Evolutionary conservation across 2,888 invertebrate genomes (phyloP), one percentile per base, ranked within the genome.

Genomic region (Agriotes lineatus): DNA sequence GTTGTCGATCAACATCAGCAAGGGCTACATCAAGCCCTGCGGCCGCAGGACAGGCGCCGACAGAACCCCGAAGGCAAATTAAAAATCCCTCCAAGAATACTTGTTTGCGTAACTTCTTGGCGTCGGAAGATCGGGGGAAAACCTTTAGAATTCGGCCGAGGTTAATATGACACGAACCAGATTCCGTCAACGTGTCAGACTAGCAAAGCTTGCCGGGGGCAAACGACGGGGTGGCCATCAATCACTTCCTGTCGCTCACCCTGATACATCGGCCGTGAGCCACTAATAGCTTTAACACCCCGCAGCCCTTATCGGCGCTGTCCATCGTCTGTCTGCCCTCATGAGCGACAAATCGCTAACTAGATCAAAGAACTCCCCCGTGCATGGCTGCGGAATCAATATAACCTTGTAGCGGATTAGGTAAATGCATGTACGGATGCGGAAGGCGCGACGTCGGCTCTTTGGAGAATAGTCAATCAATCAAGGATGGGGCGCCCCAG

Each of bases 271-370:
- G 16, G 52, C 58, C 52, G 19, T 39, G 48, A 50, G 37, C 33
- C 18, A 19, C 63, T 64, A 64, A 64, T 64, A 56, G 57, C 39
- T 64, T 60, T 60, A 60, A 54, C 54, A 62, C 42, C 62, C 48
- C 52, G 33, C 52, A 62, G 19, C 52, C 44, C 62, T 61, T 62
- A 62, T 62, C 54, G 30, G 30, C 12, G 39, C 45, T 59, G 44
- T 59, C 59, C 45, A 45, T 59, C 45, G 45, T n/a, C 45, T 59
- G 45, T 59, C 44, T 45, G 33, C 45, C 39, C 45, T 45, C 45
- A 30, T 45, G 25, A 59, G 33, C 59, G 59, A 59, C 59, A 59
- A 59, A 45, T 59, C 59, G 59, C 20, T 45, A 59, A 59, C 59
- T 18, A 33, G 30, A 45, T 45, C 45, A 30, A 33, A 58, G 42